These are phyloP conservation scores for Drosophila insularis DNA, from an alignment of 1,140 invertebrate species.

Conservation along the genomic window DNA sequence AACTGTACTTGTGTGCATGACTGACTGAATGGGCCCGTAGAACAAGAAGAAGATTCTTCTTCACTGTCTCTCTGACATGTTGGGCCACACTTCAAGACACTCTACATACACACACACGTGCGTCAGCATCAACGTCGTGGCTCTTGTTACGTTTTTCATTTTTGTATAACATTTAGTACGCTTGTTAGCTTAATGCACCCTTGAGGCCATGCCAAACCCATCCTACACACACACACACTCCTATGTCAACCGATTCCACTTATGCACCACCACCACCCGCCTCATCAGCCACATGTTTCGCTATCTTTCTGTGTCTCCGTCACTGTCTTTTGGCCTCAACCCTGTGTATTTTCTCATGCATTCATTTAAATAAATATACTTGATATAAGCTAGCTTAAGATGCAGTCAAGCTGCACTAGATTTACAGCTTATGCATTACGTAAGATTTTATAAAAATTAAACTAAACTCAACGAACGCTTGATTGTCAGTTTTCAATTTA, in stretches of 20 bases:
- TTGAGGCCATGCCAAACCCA: slow-evolving; percentile 40
- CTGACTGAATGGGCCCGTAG: background rate
- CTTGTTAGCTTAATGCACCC: slow-evolving; percentile 76
- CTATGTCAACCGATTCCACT: background rate
- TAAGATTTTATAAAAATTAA: slow-evolving; percentile 33
- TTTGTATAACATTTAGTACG: slow-evolving; percentile 72
- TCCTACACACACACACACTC: background rate
- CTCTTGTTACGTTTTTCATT: slow-evolving; percentile 40
- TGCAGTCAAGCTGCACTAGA: slow-evolving; percentile 8
- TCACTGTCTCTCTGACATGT: background rate
- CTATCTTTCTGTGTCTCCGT: background rate
- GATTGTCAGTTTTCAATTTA: slow-evolving; percentile 37
- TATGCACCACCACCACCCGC: background rate
- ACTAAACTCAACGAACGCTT: slow-evolving; percentile 1
- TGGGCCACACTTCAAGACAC: slow-evolving; percentile 47
- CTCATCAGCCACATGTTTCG: background rate
- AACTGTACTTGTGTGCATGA: background rate
- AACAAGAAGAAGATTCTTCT: background rate
- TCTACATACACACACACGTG: background rate
- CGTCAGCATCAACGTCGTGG: slow-evolving; percentile 38
- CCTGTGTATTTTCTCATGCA: slow-evolving; percentile 3
- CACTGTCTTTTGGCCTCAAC: slow-evolving; percentile 10
- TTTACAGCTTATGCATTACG: slow-evolving; percentile 33
- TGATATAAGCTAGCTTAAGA: slow-evolving; percentile 19
- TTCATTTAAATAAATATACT: slow-evolving; percentile 59